Percentiles rank a stretch among this genome's conserved stretches.
phyloP scores from a whole-genome alignment of 2,888 invertebrate species.

The Petrolisthes cinctipes region DNA sequence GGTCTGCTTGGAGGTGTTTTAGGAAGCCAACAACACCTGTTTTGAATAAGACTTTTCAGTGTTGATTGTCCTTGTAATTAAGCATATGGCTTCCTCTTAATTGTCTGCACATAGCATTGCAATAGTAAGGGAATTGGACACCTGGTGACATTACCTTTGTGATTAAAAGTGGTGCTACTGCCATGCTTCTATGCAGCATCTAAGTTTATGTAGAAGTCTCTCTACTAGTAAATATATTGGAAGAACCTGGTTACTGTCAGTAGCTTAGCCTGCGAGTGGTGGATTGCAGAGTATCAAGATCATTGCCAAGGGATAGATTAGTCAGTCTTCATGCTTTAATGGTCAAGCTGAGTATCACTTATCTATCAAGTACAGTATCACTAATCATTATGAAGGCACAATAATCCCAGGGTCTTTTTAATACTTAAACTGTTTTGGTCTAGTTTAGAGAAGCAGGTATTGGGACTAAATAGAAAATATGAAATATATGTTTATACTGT shows the following conservation, averaged over 20 bases:
- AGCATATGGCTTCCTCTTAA: constrained; percentile 28
- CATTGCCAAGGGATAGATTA: constrained; percentile 18
- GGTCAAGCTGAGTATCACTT: background rate
- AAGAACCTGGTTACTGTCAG: constrained; percentile 20
- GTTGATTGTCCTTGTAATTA: constrained; percentile 1
- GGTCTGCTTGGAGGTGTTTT: constrained; percentile 21
- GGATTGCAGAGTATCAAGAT: constrained; percentile 11
- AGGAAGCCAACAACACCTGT: constrained; percentile 8
- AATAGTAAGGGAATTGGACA: constrained; percentile 45
- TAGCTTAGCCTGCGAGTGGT: constrained; percentile 17
- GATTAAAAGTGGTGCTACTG: constrained; percentile 59
- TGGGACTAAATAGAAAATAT: background rate
- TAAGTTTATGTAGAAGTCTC: constrained; percentile 33
- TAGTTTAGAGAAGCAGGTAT: background rate
- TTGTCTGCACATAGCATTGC: constrained; percentile 46
- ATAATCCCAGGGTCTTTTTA: background rate
- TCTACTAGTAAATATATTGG: constrained; percentile 37
- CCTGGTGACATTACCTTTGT: constrained; percentile 42
- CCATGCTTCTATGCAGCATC: constrained; percentile 47
- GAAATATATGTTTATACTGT: background rate
- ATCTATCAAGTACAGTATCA: background rate
- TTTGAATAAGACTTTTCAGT: constrained; percentile 26
- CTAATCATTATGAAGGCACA: background rate
- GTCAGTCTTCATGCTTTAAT: constrained; percentile 8
- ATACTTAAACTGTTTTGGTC: background rate